Base-by-base conservation (phyloP, 2,888 invertebrate genomes). In the Drosophila meridionalis region DNA sequence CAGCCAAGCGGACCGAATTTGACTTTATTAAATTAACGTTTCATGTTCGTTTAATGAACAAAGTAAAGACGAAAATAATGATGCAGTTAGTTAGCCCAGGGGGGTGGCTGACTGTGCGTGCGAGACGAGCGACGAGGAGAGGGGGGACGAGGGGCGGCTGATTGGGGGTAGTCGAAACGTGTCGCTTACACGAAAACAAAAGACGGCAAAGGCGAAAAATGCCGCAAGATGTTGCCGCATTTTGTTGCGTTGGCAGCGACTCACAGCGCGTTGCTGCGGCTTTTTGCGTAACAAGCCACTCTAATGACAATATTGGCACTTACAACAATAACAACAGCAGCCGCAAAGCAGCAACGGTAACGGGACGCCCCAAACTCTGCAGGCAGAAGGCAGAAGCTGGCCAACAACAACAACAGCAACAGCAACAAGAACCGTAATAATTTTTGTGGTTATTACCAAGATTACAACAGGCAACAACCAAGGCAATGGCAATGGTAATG, bases 241-340 rank as follows among this genome's bases (percentile, higher is more conserved):
- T 80, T 68, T 90, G 90, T 83, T 80, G 83, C 82, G 55, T 40
- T 75, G 67, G 76, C 86, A 83, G 56, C 56, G 56, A n/a, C 40
- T 5, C 8, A 0, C 3, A 12, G 79, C 65, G 70, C 67, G 64
- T 65, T 63, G 74, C 69, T 77, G 87, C 67, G 77, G 85, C 87
- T 84, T 78, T 80, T 76, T 89, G 84, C 80, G 89, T 89, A 90
- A 90, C 87, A 87, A 87, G 89, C 87, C 81, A 90, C 87, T 87
- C 87, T 90, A 87, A 87, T 90, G 90, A 87, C 90, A 87, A 87
- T 87, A 87, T 87, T 90, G 90, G 90, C 87, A 87, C 90, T 87
- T 89, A 88, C 87, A 87, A 83, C 89, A 87, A 88, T 78, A 90
- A 81, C 77, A 81, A 88, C 74, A 79, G 65, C 79, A 78, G 60